A percentile compares a stretch with the other conserved stretches of the same genome.
phyloP scores from a whole-genome alignment of 2,888 invertebrate species.

The Heliconius sara region DNA sequence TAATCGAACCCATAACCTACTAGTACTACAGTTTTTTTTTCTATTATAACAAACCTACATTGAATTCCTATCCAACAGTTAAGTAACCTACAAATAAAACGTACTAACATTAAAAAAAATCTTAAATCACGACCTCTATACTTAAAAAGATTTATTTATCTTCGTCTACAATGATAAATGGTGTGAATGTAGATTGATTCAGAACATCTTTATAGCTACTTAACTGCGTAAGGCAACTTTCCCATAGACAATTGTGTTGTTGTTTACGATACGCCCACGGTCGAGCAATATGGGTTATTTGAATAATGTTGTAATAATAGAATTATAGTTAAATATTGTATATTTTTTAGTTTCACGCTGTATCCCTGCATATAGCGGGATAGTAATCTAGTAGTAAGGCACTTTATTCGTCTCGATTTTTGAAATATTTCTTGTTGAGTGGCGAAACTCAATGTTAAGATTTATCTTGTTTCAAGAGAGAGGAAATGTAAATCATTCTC shows the following conservation, averaged over 20 bases:
- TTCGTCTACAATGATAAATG: constrained; percentile 19
- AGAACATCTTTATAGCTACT: constrained; percentile 24
- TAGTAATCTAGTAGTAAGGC: too few relatives aligned
- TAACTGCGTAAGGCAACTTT: constrained; percentile 1
- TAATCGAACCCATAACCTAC: not conserved
- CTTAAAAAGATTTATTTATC: constrained; percentile 23
- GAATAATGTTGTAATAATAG: not conserved
- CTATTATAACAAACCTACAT: too few relatives aligned
- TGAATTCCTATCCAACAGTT: not conserved
- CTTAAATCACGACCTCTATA: not conserved
- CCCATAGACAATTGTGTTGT: not conserved
- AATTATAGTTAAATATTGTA: too few relatives aligned
- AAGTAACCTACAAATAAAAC: not conserved
- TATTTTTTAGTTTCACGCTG: too few relatives aligned
- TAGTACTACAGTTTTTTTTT: not conserved
- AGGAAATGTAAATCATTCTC: too few relatives aligned
- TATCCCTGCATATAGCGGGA: too few relatives aligned
- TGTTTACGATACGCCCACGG: constrained; percentile 24
- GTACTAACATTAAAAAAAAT: not conserved
- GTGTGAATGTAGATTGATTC: constrained; percentile 16
- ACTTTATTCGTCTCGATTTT: too few relatives aligned
- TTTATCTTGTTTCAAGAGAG: too few relatives aligned
- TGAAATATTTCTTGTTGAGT: too few relatives aligned
- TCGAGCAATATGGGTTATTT: not conserved
- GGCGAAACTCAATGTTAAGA: too few relatives aligned